These are phyloP conservation scores for Strigops habroptila DNA, from an alignment of 2,113 vertebrate species.

Conservation along the genomic window DNA sequence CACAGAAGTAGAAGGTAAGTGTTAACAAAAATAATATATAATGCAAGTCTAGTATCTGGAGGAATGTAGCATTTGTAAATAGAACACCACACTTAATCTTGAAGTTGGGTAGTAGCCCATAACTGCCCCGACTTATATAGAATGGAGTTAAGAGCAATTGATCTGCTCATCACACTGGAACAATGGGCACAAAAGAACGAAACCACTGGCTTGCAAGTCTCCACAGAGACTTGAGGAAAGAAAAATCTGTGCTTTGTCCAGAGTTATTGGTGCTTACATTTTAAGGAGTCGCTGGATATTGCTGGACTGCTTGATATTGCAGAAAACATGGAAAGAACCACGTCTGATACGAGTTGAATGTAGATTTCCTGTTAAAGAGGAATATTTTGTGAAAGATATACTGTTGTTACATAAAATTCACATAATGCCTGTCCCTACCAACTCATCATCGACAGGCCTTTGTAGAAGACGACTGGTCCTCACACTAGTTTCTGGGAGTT, in stretches of 20 bases:
- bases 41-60: neutral
- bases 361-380: neutral
- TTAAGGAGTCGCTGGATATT: neutral
- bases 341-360: neutral
- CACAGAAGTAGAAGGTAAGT: slow-evolving; percentile 66
- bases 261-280: neutral
- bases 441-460: neutral
- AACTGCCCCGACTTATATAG: neutral
- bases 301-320: neutral
- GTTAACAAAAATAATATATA: neutral
- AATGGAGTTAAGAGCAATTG: neutral
- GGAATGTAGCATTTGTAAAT: neutral
- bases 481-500: neutral
- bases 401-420: neutral
- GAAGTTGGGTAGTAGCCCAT: neutral
- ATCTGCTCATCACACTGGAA: neutral
- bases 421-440: neutral
- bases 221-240: neutral
- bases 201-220: neutral
- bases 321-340: neutral
- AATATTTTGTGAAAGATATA: neutral
- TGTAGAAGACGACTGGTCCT: neutral
- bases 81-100: neutral
- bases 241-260: neutral
- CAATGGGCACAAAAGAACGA: neutral